These are phyloP conservation scores for Phylloscopus trochilus DNA, from an alignment of 2,113 vertebrate genomes.

Conservation along the genomic window DNA sequence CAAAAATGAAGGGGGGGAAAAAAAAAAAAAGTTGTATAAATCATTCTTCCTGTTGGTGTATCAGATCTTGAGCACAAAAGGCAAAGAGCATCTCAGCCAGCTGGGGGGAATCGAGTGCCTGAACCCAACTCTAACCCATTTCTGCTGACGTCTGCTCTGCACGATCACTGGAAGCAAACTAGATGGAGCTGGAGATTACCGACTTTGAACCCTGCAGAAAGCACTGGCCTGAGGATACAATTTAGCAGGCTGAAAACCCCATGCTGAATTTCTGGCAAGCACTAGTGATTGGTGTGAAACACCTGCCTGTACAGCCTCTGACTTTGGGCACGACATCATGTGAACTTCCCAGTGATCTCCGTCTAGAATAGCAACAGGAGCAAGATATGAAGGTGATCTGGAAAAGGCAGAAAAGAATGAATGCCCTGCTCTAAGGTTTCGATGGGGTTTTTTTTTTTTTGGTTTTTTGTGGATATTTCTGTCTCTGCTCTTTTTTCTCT, in stretches of 20 bases:
- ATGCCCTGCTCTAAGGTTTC: not conserved
- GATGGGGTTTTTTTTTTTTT: not conserved
- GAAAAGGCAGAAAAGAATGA: not conserved
- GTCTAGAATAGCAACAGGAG: slow-evolving; percentile 29
- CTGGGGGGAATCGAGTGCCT: slow-evolving; percentile 13
- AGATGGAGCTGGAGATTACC: slow-evolving; percentile 49
- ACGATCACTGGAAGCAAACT: slow-evolving; percentile 53
- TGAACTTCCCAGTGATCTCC: not conserved
- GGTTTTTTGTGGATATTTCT: not conserved
- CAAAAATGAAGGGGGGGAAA: not conserved
- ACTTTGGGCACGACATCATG: not conserved
- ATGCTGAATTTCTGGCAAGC: slow-evolving; percentile 51
- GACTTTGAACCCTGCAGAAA: slow-evolving; percentile 42
- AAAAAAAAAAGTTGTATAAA: not conserved
- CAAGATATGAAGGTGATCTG: not conserved
- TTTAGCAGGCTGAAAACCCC: slow-evolving; percentile 42
- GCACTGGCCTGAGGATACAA: slow-evolving; percentile 50
- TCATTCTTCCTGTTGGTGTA: not conserved
- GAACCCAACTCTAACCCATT: slow-evolving; percentile 33
- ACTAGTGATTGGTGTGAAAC: slow-evolving; percentile 35
- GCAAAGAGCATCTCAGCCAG: slow-evolving; percentile 20
- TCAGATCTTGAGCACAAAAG: slow-evolving; percentile 39
- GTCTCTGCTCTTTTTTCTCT: not conserved
- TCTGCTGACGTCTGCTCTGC: slow-evolving; percentile 42
- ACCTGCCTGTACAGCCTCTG: slow-evolving; percentile 24